Base-by-base conservation (phyloP, 1,140 invertebrate genomes). In the Zaprionus vittiger region DNA sequence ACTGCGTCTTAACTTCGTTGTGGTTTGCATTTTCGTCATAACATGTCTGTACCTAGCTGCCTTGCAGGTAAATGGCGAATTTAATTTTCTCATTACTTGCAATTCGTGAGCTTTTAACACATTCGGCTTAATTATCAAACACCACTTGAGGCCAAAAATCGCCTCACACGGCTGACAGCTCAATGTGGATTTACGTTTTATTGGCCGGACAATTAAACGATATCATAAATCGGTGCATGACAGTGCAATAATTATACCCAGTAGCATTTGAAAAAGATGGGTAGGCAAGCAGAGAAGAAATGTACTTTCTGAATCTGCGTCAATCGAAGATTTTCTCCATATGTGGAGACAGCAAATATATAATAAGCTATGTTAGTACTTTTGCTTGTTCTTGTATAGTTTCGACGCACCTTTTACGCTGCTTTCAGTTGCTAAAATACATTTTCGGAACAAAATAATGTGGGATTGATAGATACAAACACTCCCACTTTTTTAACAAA, bases 121-220 rank as follows among this genome's bases (percentile, higher is more conserved):
- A 62, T 47, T 64, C 37, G 38, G 54, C 80, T 86, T 83, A 87
- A 80, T 83, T 80, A 74, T 83, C 73, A 60, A 47, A 47, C 60
- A 65, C 37, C 63, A 68, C 70, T 83, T 81, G 73, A 80, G 76
- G 59, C 82, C 82, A 76, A 85, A 81, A 85, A 84, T 84, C 59
- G 72, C 52, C 14, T 11, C 7, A 17, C 41, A 17, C 7, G 54
- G 26, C 47, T 74, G 80, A 80, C 83, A 83, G 63, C 74, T 83
- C 57, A 89, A 83, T 82, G 77, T 17, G 52, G 56, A 59, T 70
- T 75, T 77, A 57, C 55, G 41, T 71, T 86, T 89, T 89, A 87
- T 81, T 83, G 80, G 54, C 71, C 77, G 61, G 69, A 73, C 77
- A 83, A 83, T 75, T 83, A 83, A 74, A 77, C 67, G 24, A 34